A percentile compares a stretch with the other conserved stretches of the same genome.
These are phyloP conservation scores for Pseudochirops corinnae DNA, from an alignment of 2,797 vertebrate species.

Conservation along the genomic window DNA sequence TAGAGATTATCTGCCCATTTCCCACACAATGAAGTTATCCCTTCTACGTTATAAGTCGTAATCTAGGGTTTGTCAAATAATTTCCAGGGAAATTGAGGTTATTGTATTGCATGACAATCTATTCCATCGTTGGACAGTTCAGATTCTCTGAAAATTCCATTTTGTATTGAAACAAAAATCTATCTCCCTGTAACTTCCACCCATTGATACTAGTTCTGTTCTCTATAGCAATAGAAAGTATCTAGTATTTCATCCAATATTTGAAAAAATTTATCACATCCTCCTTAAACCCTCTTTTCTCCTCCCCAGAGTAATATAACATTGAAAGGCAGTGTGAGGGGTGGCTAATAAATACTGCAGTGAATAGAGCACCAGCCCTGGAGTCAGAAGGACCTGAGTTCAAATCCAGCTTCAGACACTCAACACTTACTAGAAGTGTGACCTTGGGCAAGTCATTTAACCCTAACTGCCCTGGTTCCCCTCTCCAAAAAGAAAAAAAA, in stretches of 20 bases:
- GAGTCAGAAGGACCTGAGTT: too few relatives aligned
- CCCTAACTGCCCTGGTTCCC: too few relatives aligned
- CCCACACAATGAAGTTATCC: not conserved
- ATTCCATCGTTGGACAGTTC: not conserved
- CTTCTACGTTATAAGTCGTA: not conserved
- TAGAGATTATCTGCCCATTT: not conserved
- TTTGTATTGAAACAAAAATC: not conserved
- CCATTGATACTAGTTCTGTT: not conserved
- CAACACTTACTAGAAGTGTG: too few relatives aligned
- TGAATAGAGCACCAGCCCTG: too few relatives aligned
- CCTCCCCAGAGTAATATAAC: not conserved
- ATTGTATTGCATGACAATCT: not conserved
- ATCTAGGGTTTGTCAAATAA: constrained; percentile 6
- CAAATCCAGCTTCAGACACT: too few relatives aligned
- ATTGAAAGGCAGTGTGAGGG: not conserved
- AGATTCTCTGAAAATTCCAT: not conserved
- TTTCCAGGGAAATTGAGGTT: not conserved
- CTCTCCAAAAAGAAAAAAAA: not conserved
- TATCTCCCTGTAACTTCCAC: not conserved
- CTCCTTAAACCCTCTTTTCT: not conserved
- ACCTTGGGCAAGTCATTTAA: too few relatives aligned
- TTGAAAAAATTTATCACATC: not conserved
- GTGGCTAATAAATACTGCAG: too few relatives aligned
- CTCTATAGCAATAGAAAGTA: not conserved
- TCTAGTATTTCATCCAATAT: not conserved